These are phyloP conservation scores for Brachionus koreanus DNA, from an alignment of 1,140 invertebrate species.

Conservation along the genomic window DNA sequence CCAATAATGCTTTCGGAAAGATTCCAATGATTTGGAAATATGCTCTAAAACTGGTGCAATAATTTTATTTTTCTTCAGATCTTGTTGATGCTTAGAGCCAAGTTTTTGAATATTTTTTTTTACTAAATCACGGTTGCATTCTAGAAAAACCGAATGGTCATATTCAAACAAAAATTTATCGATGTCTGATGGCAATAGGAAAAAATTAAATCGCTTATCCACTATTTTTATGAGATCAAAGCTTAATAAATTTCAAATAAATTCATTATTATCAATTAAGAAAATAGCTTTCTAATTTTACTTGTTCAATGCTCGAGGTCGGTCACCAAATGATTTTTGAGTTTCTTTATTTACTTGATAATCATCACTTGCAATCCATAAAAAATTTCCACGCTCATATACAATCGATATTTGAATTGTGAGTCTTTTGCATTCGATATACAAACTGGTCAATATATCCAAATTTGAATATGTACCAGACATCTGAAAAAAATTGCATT, in stretches of 20 bases:
- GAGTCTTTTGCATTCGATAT: slow-evolving; percentile 1
- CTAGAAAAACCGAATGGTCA: slow-evolving; percentile 3
- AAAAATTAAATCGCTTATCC: not conserved
- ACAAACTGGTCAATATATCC: slow-evolving; percentile 2
- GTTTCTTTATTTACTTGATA: not conserved
- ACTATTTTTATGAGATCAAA: not conserved
- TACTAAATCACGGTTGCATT: slow-evolving; percentile 4
- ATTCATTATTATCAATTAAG: too few species aligned
- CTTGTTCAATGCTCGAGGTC: slow-evolving; percentile 6
- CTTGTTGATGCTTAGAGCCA: slow-evolving; percentile 1
- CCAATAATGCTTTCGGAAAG: slow-evolving; percentile 29
- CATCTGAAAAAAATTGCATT: slow-evolving; percentile 4
- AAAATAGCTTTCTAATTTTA: too few species aligned
- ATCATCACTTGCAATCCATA: slow-evolving; percentile 32
- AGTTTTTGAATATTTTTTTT: not conserved
- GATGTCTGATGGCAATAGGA: not conserved
- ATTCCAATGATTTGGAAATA: not conserved
- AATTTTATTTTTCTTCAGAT: not conserved
- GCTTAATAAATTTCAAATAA: not conserved
- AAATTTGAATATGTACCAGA: slow-evolving; percentile 25
- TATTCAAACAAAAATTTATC: slow-evolving; percentile 30
- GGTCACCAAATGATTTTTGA: not conserved
- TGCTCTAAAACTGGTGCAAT: not conserved
- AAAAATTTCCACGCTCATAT: slow-evolving; percentile 12
- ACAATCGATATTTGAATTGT: slow-evolving; percentile 28